Base-by-base conservation (phyloP, 2,113 vertebrate species). In the Bubo bubo region DNA sequence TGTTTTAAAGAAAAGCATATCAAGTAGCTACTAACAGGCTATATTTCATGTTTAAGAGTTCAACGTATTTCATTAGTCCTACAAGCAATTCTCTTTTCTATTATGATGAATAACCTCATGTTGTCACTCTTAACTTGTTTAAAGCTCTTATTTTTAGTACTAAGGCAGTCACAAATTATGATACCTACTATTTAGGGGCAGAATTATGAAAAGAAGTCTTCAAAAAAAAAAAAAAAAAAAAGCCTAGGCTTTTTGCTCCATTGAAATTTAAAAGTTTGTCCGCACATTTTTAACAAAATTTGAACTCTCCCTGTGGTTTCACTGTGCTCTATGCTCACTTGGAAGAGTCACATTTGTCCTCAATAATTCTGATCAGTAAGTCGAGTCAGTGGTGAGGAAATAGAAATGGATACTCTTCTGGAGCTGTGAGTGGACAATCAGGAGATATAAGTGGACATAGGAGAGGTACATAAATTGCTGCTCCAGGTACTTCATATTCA, bases 331-430 rank as follows among this genome's bases (percentile, higher is more conserved):
- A 17, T 63, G 15, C 45, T 74, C 20, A 8, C 34, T 49, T 45
- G 63, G 12, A 76, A 68, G 20, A 59, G 18, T 21, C 41, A 43
- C 1, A 3, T 41, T 49, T 59, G 12, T 17, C 59, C 7, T 19
- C 22, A 19, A 12, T 37, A 68, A 66, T 34, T 74, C 55, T 82
- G 26, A 55, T 47, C 30, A 43, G 23, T 53, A 43, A 37, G 23
- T 43, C 26, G 15, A 45, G 41, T 34, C 70, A 52, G 32, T n/a
- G 34, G n/a, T 2, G 11, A 59, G 56, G 55, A 67, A 74, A 67
- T 5, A 74, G 41, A 74, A 71, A 60, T 1, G 2, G 39, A 60
- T 12, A 21, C 6, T 39, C 23, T 45, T 60, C 1, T 1, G 14
- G 47, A 72, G 17, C 35, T 28, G 11, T 28, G 47, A 58, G 35